Evolutionary conservation across 2,888 invertebrate genomes (phyloP).

Genomic region (Allolobophora icterica): DNA sequence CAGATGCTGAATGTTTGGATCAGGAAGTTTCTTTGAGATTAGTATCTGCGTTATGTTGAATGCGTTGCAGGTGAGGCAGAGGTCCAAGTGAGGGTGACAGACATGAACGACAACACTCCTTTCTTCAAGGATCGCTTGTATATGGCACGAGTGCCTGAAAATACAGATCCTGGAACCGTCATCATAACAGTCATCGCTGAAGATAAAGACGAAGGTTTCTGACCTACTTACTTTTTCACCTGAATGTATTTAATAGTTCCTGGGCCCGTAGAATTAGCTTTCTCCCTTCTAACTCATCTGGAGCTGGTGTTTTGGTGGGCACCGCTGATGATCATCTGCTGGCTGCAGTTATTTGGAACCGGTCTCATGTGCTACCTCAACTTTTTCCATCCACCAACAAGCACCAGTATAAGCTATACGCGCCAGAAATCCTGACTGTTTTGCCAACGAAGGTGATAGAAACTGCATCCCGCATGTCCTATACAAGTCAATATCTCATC

Average conservation of each 20-base stretch:
- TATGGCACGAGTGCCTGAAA: slow-evolving; percentile 93
- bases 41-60: not conserved
- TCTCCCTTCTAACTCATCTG: too few species aligned
- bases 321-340: too few species aligned
- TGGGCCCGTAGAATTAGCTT: too few species aligned
- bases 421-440: too few species aligned
- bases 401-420: too few species aligned
- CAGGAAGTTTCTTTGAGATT: not conserved
- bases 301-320: too few species aligned
- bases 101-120: slow-evolving; percentile 98
- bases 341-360: too few species aligned
- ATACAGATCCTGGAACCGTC: slow-evolving; percentile 89
- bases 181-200: slow-evolving; percentile 94
- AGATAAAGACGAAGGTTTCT: slow-evolving; percentile 83
- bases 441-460: too few species aligned
- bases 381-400: too few species aligned
- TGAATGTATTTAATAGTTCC: not conserved
- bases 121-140: slow-evolving; percentile 95
- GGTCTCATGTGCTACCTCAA: too few species aligned
- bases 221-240: not conserved
- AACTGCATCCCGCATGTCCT: too few species aligned
- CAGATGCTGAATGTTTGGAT: not conserved
- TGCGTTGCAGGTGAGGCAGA: slow-evolving; percentile 85
- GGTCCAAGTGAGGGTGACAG: slow-evolving; percentile 96
- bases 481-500: too few species aligned